A percentile compares a stretch with the other conserved stretches of the same genome.
Conservation (phyloP, 2,113 vertebrate genomes). For the Chloropsis cyanopogon region DNA sequence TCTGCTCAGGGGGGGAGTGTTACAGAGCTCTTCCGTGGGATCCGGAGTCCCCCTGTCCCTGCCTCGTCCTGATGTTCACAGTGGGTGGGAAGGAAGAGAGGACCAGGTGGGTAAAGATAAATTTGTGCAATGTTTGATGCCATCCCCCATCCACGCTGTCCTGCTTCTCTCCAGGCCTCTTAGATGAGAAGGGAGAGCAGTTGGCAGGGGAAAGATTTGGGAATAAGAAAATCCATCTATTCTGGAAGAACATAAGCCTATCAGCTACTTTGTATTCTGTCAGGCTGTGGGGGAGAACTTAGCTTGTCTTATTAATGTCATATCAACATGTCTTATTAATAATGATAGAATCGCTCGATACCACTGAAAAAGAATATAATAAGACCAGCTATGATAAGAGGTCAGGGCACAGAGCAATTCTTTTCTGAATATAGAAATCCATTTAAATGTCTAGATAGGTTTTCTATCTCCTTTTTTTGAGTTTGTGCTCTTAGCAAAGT, state of each 20-base stretch:
- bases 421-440: background rate
- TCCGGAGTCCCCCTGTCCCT: background rate
- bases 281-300: background rate
- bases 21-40: background rate
- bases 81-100: background rate
- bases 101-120: background rate
- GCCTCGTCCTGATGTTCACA: background rate
- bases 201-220: background rate
- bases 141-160: background rate
- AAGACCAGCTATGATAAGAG: background rate
- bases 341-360: background rate
- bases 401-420: background rate
- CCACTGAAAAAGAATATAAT: background rate
- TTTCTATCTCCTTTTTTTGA: background rate
- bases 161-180: background rate
- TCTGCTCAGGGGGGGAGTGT: background rate
- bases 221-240: background rate
- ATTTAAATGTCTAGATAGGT: background rate
- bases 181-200: background rate
- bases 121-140: background rate
- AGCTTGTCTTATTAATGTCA: constrained; percentile 24
- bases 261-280: constrained; percentile 18
- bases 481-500: background rate
- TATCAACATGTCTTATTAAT: constrained; percentile 35
- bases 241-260: background rate